A percentile compares a stretch with the other conserved stretches of the same genome.
Conservation (phyloP, 2,888 invertebrate genomes). For the Phyto melanocephala region DNA sequence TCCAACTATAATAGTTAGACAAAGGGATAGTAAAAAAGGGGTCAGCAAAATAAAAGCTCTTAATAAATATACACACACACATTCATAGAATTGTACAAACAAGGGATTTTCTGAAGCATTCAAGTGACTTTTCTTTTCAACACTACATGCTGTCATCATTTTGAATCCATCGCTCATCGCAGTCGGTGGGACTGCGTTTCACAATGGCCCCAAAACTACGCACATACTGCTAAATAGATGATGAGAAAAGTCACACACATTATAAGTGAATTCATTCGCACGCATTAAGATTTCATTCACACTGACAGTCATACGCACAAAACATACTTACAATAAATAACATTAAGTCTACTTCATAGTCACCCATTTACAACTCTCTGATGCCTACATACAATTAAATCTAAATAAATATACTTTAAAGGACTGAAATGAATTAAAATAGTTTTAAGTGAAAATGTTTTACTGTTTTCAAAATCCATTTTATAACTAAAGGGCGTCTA, state of each 20-base stretch:
- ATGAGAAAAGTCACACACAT: not conserved
- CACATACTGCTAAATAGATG: not conserved
- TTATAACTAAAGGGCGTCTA: too few relatives aligned
- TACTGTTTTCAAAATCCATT: not conserved
- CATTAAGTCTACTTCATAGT: conserved; percentile 11
- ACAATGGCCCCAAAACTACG: not conserved
- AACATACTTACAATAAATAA: not conserved
- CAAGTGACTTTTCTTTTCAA: conserved; percentile 36
- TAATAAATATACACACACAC: conserved; percentile 23
- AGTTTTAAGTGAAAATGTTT: not conserved
- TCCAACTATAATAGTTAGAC: conserved; percentile 1
- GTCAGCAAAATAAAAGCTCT: conserved; percentile 40
- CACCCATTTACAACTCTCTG: not conserved
- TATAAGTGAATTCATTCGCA: conserved; percentile 32
- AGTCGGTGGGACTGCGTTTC: not conserved
- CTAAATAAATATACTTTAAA: not conserved
- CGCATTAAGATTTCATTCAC: conserved; percentile 41
- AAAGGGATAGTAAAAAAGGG: conserved; percentile 32
- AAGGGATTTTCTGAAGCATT: conserved; percentile 28
- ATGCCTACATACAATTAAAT: not conserved
- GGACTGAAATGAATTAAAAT: not conserved
- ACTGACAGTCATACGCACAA: not conserved
- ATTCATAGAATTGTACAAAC: conserved; percentile 24
- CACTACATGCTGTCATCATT: conserved; percentile 29
- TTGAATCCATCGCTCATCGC: conserved; percentile 48